Evolutionary conservation across 2,113 vertebrate species (phyloP).

Genomic region (Hepsetus odoe): DNA sequence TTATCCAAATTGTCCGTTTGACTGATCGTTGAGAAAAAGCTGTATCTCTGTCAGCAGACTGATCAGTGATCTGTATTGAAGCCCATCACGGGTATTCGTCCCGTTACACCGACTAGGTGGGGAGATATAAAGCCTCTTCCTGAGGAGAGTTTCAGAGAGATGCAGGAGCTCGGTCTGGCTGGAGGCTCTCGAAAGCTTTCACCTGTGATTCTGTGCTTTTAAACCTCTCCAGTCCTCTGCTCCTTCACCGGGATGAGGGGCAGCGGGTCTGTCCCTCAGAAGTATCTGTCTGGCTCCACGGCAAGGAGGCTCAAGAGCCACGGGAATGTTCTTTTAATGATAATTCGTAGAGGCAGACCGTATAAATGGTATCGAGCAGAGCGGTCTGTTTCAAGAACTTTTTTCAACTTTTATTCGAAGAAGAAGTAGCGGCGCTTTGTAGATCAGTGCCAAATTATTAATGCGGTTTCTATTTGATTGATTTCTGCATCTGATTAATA

Average conservation of each 20-base stretch:
- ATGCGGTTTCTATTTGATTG: neutral
- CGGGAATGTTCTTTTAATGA: conserved; percentile 22
- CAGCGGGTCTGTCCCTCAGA: conserved; percentile 19
- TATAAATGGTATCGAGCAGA: neutral
- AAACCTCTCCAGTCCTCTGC: conserved; percentile 34
- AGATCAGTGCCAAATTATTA: neutral
- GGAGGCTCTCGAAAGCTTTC: conserved; percentile 37
- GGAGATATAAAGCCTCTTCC: conserved; percentile 35
- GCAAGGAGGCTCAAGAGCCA: conserved; percentile 18
- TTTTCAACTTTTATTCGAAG: neutral
- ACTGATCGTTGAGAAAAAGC: conserved; percentile 11
- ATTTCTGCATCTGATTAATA: conserved; percentile 4
- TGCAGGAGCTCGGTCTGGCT: conserved; percentile 34
- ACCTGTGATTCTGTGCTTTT: conserved; percentile 38
- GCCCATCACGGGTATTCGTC: conserved; percentile 12
- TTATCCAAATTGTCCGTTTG: neutral
- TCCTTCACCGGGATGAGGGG: conserved; percentile 27
- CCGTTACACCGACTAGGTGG: no score
- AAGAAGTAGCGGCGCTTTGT: neutral
- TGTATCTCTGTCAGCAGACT: conserved; percentile 27
- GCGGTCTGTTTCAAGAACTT: neutral
- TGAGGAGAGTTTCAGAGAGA: conserved; percentile 36
- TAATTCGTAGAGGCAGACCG: conserved; percentile 8
- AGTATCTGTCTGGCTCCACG: neutral
- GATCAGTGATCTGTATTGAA: conserved; percentile 26